Conservation (phyloP, 2,888 invertebrate genomes). For the Rhagonycha fulva region DNA sequence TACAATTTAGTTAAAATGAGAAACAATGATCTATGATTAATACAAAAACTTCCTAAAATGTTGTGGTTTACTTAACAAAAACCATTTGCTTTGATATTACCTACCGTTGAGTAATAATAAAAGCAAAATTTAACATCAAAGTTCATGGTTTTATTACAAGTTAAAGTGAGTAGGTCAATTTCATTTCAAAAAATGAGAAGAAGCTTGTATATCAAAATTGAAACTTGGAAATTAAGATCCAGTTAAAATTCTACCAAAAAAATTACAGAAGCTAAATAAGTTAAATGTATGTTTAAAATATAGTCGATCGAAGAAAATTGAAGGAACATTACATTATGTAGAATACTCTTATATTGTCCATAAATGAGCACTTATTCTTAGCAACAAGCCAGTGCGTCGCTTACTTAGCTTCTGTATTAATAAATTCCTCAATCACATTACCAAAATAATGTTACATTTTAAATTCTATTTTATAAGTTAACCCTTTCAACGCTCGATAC, state of each 20-base stretch:
- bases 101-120: too few relatives aligned
- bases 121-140: too few relatives aligned
- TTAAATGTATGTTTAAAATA: constrained; percentile 26
- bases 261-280: constrained; percentile 34
- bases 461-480: neutral
- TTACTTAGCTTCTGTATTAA: constrained; percentile 33
- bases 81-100: too few relatives aligned
- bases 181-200: too few relatives aligned
- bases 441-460: neutral
- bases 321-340: constrained; percentile 28
- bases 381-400: constrained; percentile 44
- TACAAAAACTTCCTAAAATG: too few relatives aligned
- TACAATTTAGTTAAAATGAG: too few relatives aligned
- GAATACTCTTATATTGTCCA: constrained; percentile 45
- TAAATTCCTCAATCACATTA: neutral
- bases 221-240: constrained; percentile 17
- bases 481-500: too few relatives aligned
- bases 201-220: neutral
- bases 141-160: too few relatives aligned
- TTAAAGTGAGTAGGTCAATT: too few relatives aligned
- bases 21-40: too few relatives aligned
- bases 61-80: too few relatives aligned
- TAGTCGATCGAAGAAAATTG: neutral
- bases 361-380: constrained; percentile 48
- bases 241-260: constrained; percentile 28